Percentiles rank a stretch among this genome's conserved stretches.
These are phyloP conservation scores for Acanthoscelides obtectus DNA, from an alignment of 2,888 invertebrate species.

Conservation along the genomic window DNA sequence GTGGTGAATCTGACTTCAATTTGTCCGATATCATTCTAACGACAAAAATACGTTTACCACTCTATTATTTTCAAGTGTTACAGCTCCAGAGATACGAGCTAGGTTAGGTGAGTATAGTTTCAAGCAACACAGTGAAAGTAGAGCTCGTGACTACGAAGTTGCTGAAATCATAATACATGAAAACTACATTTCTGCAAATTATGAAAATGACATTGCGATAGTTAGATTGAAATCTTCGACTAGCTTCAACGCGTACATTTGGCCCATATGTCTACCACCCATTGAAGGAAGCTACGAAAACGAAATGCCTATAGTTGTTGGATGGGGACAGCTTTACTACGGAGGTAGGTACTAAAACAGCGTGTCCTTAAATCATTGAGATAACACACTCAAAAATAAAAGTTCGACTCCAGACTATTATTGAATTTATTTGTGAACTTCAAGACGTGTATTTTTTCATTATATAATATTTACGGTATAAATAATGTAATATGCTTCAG, in stretches of 20 bases:
- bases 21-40: too few relatives aligned
- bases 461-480: too few relatives aligned
- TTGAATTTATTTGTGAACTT: too few relatives aligned
- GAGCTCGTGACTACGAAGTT: conserved; percentile 66
- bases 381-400: too few relatives aligned
- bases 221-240: conserved; percentile 62
- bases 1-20: too few relatives aligned
- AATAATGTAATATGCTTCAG: too few relatives aligned
- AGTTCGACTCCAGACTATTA: too few relatives aligned
- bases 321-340: conserved; percentile 74
- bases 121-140: conserved; percentile 59
- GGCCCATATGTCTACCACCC: conserved; percentile 81
- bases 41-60: too few relatives aligned
- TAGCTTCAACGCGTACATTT: conserved; percentile 71
- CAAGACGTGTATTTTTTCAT: too few relatives aligned
- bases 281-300: conserved; percentile 56
- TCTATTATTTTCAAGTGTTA: too few relatives aligned
- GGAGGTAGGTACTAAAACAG: conserved; percentile 39
- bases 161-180: conserved; percentile 62
- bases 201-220: conserved; percentile 74
- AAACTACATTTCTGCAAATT: conserved; percentile 62
- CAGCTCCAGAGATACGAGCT: conserved; percentile 59
- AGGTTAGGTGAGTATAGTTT: conserved; percentile 83
- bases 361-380: too few relatives aligned
- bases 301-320: conserved; percentile 63